These are phyloP conservation scores for Botia almorhae DNA, from an alignment of 2,797 vertebrate species.

Conservation along the genomic window DNA sequence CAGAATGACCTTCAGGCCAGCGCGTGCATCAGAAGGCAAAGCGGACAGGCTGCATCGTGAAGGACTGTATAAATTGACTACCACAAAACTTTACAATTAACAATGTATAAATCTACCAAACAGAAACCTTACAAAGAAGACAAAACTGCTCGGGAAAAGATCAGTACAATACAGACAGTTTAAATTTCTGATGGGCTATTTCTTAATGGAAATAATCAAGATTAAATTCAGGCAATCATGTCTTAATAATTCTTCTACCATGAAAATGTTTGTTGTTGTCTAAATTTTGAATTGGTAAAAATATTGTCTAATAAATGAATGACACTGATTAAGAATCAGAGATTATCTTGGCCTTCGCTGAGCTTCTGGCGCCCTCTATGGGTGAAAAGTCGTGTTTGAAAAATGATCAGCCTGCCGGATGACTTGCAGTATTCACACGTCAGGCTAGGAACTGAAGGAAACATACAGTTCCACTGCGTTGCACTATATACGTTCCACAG, in stretches of 20 bases:
- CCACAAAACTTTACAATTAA: neutral
- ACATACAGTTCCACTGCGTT: too few species aligned
- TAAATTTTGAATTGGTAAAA: neutral
- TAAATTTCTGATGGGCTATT: neutral
- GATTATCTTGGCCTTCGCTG: neutral
- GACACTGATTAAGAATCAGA: neutral
- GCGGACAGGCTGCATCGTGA: neutral
- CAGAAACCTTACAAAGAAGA: neutral
- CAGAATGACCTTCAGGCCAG: conserved; percentile 33
- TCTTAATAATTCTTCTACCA: neutral
- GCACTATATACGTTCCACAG: too few species aligned
- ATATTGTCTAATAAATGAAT: neutral
- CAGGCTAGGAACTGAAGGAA: neutral
- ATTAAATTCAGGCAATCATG: neutral
- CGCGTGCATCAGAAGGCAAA: neutral
- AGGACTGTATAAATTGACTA: neutral
- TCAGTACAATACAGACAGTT: neutral
- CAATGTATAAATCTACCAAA: neutral
- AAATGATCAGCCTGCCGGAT: conserved; percentile 12
- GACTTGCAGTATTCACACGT: conserved; percentile 39
- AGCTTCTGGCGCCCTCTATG: conserved; percentile 30
- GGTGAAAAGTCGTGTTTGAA: conserved; percentile 5
- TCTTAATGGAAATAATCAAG: neutral
- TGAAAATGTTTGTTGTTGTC: neutral
- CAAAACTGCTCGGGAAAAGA: neutral